Evolutionary conservation across 2,113 vertebrate species (phyloP), one percentile per base, ranked within the genome.

Genomic region (Macroglossus sobrinus): DNA sequence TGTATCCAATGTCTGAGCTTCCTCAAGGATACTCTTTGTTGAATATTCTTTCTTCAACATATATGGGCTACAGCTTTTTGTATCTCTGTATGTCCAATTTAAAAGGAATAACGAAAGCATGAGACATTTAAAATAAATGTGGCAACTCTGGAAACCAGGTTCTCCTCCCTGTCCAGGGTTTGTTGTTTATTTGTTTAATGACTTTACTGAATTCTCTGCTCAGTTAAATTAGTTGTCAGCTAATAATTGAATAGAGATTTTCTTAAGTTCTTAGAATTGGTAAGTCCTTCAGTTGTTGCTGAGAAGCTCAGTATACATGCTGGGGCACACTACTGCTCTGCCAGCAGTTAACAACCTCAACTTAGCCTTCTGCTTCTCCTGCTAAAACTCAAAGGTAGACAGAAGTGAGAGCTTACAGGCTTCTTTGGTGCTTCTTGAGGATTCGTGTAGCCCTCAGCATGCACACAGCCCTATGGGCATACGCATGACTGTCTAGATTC

Each of bases 111-210:
- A 50, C 50, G 16, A 50, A 50, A 50, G 50, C 50, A 50, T 50
- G 50, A 2, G 30, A 63, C n/a, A 69, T 86, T 95, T 84, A 76
- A 96, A 85, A 22, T 30, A 61, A 75, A 64, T 57, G 61, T 63
- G 30, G 28, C 45, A 87, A 57, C 10, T 93, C 79, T 92, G 5
- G 11, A 57, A 87, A 87, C 69, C 26, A 43, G 43, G 82, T 55
- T 55, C 9, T 50, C 16, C 26, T 4, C 10, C 5, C 21, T 81
- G 26, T 11, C 33, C 61, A 28, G 40, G 11, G 61, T 33, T 91
- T 53, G 9, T 24, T 21, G 0, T 64, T 55, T 59, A 1, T 47
- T 55, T 35, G 45, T 64, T 63, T 38, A 69, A 38, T 68, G 47
- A 85, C 38, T 55, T 63, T 55, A 63, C 35, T 84, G 30, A 76